Conservation (phyloP, 2,113 vertebrate genomes). For the Lepisosteus oculatus region DNA sequence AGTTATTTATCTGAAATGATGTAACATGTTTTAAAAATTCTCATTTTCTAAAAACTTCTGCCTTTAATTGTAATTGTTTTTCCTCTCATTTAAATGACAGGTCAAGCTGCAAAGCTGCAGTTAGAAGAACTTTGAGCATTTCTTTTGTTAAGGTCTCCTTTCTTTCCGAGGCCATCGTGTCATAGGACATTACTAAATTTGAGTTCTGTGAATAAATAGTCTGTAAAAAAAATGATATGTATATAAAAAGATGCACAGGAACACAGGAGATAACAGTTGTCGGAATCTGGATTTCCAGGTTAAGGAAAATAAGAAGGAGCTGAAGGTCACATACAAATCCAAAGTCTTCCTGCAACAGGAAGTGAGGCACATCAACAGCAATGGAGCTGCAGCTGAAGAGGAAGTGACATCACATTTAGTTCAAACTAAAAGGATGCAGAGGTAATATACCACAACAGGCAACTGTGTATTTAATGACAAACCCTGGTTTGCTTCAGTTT, state of each 20-base stretch:
- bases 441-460: conserved; percentile 34
- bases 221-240: neutral
- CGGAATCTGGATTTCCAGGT: conserved; percentile 30
- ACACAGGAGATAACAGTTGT: neutral
- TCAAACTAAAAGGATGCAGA: conserved; percentile 42
- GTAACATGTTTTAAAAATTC: too few species aligned
- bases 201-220: neutral
- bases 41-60: too few species aligned
- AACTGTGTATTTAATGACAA: neutral
- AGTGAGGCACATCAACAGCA: conserved; percentile 36
- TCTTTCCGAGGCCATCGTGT: neutral
- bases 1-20: too few species aligned
- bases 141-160: neutral
- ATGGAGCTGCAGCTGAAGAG: conserved; percentile 33
- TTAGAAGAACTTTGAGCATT: neutral
- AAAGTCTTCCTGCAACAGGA: conserved; percentile 59
- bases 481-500: neutral
- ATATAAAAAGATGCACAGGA: neutral
- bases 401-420: conserved; percentile 43
- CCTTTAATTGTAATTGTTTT: too few species aligned
- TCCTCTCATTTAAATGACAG: too few species aligned
- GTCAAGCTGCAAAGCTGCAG: too few species aligned
- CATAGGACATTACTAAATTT: neutral
- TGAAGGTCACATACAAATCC: conserved; percentile 57
- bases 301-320: conserved; percentile 42